phyloP scores from a whole-genome alignment of 2,113 vertebrate species.

The Rhinoderma darwinii region DNA sequence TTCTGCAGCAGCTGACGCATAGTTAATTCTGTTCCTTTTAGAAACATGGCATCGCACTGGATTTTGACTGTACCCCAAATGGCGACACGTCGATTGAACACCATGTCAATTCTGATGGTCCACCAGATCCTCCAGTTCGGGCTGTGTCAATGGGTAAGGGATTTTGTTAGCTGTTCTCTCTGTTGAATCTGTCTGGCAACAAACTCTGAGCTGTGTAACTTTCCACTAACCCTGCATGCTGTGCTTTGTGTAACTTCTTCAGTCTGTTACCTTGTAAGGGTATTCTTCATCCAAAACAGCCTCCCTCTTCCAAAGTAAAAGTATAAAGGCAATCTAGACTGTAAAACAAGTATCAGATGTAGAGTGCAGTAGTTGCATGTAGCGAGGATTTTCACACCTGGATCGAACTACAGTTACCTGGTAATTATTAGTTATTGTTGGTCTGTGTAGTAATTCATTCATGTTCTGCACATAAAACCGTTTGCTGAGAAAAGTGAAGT shows the following conservation, averaged over 20 bases:
- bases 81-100: conserved; percentile 73
- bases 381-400: conserved; percentile 3
- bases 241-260: conserved; percentile 61
- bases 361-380: background rate
- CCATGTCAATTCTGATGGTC: conserved; percentile 62
- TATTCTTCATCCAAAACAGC: conserved; percentile 37
- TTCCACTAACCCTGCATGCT: conserved; percentile 49
- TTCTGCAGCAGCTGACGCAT: background rate
- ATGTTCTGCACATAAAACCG: background rate
- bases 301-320: too few relatives aligned
- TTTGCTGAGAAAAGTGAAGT: too few relatives aligned
- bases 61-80: conserved; percentile 78
- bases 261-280: conserved; percentile 58
- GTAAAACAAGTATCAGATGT: conserved; percentile 8
- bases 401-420: background rate
- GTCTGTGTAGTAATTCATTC: background rate
- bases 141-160: conserved; percentile 83
- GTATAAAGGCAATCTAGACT: conserved; percentile 2
- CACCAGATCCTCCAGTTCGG: conserved; percentile 64
- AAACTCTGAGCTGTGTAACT: conserved; percentile 13
- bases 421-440: conserved; percentile 20
- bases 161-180: background rate
- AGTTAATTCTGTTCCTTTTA: conserved; percentile 62
- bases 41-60: conserved; percentile 92
- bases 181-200: background rate